Percentiles rank a stretch among this genome's conserved stretches.
phyloP scores from a whole-genome alignment of 2,113 vertebrate species.

The Arothron firmamentum region DNA sequence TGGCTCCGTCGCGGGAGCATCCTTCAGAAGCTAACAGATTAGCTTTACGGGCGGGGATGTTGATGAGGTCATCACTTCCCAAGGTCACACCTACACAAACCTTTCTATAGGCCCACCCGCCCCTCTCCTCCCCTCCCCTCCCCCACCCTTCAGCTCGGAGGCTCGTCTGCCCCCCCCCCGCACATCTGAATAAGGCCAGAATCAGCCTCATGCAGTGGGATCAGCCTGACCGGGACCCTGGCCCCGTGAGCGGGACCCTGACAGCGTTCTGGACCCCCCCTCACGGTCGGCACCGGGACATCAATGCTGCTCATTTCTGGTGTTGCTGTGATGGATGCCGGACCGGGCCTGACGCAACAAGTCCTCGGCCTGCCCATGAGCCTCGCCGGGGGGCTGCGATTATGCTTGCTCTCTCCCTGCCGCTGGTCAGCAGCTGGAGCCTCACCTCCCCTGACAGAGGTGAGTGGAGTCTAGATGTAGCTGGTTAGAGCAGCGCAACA shows the following conservation, averaged over 20 bases:
- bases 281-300: no score
- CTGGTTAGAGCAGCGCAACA: no score
- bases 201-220: constrained; percentile 45
- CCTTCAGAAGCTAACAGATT: constrained; percentile 73
- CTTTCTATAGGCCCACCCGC: constrained; percentile 36
- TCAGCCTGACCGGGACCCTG: constrained; percentile 31
- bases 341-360: background rate
- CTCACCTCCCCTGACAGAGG: no score
- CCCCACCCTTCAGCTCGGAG: constrained; percentile 41
- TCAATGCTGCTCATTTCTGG: no score
- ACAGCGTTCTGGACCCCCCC: background rate
- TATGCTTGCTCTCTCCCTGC: no score
- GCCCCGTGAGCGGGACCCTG: no score
- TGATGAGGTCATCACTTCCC: constrained; percentile 74
- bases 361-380: no score
- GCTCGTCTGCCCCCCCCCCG: background rate
- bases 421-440: no score
- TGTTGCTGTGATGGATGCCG: no score
- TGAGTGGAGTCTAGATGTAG: no score
- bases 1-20: constrained; percentile 65
- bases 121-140: constrained; percentile 19
- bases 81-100: constrained; percentile 67
- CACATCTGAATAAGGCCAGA: constrained; percentile 43
- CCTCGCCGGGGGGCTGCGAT: no score
- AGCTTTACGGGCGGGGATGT: constrained; percentile 69